Percentiles rank a stretch among this genome's conserved stretches.
Evolutionary conservation across 2,888 invertebrate genomes (phyloP).

Genomic region (Congeria kusceri): DNA sequence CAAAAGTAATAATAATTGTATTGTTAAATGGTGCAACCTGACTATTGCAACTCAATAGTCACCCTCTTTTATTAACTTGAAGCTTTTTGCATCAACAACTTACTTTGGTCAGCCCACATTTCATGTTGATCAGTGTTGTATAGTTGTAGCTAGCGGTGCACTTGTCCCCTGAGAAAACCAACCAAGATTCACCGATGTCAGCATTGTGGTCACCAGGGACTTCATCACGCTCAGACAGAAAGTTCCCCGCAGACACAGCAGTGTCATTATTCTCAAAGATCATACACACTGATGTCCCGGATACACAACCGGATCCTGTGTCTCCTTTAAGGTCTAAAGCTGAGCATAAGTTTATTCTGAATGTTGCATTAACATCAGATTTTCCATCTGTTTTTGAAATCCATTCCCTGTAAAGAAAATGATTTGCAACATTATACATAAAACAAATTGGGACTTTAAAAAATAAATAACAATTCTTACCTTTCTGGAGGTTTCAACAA

Average conservation of each 20-base stretch:
- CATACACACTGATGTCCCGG: constrained; percentile 68
- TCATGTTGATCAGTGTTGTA: constrained; percentile 74
- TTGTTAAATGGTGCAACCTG: too few species aligned
- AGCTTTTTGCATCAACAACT: too few species aligned
- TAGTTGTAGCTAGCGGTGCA: constrained; percentile 64
- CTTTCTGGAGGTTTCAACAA: background rate
- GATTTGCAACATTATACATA: too few species aligned
- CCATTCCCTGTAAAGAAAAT: constrained; percentile 64
- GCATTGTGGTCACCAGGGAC: constrained; percentile 35
- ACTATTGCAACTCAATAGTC: too few species aligned
- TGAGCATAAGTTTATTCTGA: constrained; percentile 73
- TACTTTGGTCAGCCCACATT: constrained; percentile 79
- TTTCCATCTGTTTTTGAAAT: constrained; percentile 53
- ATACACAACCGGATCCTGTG: constrained; percentile 57
- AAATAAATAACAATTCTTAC: background rate
- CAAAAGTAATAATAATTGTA: too few species aligned
- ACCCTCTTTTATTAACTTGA: too few species aligned
- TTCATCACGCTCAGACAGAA: constrained; percentile 27
- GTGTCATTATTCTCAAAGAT: constrained; percentile 60
- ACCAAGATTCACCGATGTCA: constrained; percentile 65
- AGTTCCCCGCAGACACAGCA: constrained; percentile 64
- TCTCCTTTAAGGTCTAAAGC: constrained; percentile 49
- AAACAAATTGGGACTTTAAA: background rate
- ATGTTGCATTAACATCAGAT: constrained; percentile 65
- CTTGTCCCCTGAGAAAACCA: constrained; percentile 63